A percentile compares a stretch with the other conserved stretches of the same genome.
phyloP scores from a whole-genome alignment of 2,888 invertebrate species.

The Allygus modestus region DNA sequence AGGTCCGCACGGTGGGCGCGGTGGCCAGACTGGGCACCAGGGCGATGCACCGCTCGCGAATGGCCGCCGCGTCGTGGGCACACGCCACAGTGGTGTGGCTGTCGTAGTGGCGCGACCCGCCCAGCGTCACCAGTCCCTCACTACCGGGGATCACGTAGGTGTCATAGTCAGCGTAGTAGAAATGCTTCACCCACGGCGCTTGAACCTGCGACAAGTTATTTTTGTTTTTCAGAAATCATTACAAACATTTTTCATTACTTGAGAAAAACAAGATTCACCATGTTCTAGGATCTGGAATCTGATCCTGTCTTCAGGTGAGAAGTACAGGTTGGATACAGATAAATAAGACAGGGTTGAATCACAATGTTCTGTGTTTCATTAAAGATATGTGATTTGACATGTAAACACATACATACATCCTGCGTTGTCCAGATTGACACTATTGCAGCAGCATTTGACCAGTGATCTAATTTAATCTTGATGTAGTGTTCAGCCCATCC shows the following conservation, averaged over 20 bases:
- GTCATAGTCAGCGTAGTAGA: constrained; percentile 91
- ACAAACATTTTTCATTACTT: too few relatives aligned
- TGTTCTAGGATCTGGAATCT: too few relatives aligned
- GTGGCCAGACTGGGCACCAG: constrained; percentile 82
- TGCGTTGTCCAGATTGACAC: too few relatives aligned
- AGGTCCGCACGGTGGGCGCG: constrained; percentile 79
- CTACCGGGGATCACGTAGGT: constrained; percentile 91
- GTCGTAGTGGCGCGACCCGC: constrained; percentile 91
- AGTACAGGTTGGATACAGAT: not conserved
- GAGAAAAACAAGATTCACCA: too few relatives aligned
- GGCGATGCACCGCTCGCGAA: constrained; percentile 87
- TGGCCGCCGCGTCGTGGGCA: constrained; percentile 85
- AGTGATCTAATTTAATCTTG: too few relatives aligned
- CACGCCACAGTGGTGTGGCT: constrained; percentile 83
- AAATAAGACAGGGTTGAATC: not conserved
- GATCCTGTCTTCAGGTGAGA: constrained; percentile 63
- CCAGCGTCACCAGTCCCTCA: constrained; percentile 85
- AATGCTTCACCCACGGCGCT: constrained; percentile 94
- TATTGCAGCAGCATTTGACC: too few relatives aligned
- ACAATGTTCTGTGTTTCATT: too few relatives aligned
- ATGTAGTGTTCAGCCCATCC: too few relatives aligned
- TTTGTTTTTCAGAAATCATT: too few relatives aligned
- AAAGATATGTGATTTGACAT: too few relatives aligned
- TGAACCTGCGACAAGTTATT: constrained; percentile 80
- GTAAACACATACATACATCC: too few relatives aligned